Evolutionary conservation across 2,888 invertebrate species (phyloP), one percentile per base, ranked within the genome.

Genomic region (Drosophila colorata): DNA sequence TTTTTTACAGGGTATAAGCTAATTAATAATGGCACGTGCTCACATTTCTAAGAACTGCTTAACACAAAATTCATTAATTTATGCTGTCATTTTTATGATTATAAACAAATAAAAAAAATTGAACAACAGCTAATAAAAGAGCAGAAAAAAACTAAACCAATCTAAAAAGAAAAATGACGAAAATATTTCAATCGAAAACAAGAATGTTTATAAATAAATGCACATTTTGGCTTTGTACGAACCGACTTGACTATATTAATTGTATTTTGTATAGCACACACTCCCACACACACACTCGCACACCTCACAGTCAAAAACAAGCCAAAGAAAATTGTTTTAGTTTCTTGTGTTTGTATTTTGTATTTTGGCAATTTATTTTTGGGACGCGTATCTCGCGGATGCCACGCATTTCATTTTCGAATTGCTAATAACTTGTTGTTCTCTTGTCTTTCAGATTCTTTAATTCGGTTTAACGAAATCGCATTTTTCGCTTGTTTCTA

Each of bases 141-240:
- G 31, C 6, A 55, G n/a, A 58, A 25, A 41, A 44, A 49, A 52
- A 20, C 13, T 23, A 38, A 56, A 11, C 23, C 43, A 58, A 69
- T 59, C 46, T 51, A 23, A 61, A 75, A 71, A 66, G 73, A 78
- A 78, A 80, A 72, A 75, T 74, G 66, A 66, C 58, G 49, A 83
- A 80, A 80, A 74, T 84, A 80, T 80, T 78, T 85, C 63, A 88
- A 82, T 63, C 72, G 59, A 66, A 64, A 85, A 68, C 72, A 80
- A 78, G 71, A 77, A 88, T 83, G 76, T 76, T 81, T 87, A 87
- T 81, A 87, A 84, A 88, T 87, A 85, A 80, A 80, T 66, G 69
- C 68, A 67, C 61, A 57, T 51, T 51, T 59, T 51, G 44, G 64
- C 64, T 58, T 59, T 80, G 64, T 56, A 53, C 69, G 31, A 73